These are phyloP conservation scores for Scrobipalpa atriplicella DNA, from an alignment of 2,888 invertebrate species.

Conservation along the genomic window DNA sequence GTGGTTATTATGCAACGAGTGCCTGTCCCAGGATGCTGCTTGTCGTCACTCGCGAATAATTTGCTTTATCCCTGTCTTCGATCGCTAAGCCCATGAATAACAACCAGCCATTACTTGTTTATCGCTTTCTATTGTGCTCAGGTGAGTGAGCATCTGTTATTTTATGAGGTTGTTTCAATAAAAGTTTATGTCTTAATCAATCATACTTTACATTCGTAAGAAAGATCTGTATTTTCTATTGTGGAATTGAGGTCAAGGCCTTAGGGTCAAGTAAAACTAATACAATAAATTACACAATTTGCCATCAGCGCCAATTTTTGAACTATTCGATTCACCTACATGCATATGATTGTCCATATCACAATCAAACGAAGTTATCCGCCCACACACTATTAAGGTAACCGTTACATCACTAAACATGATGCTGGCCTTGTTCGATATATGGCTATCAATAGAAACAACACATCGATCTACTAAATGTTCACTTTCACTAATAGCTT, in stretches of 20 bases:
- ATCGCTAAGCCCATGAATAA: conserved; percentile 7
- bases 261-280: conserved; percentile 18
- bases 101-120: conserved; percentile 16
- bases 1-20: conserved; percentile 28
- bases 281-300: conserved; percentile 25
- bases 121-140: conserved; percentile 10
- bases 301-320: conserved; percentile 18
- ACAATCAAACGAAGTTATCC: conserved; percentile 17
- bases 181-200: conserved; percentile 4
- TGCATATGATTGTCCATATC: conserved; percentile 25
- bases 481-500: conserved; percentile 35
- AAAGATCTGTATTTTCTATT: neutral
- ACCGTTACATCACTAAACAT: conserved; percentile 28
- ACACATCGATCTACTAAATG: conserved; percentile 33
- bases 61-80: conserved; percentile 13
- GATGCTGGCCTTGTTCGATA: conserved; percentile 32
- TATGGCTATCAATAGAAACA: conserved; percentile 34
- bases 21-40: conserved; percentile 23
- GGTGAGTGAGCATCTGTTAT: conserved; percentile 10
- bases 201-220: neutral
- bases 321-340: conserved; percentile 22
- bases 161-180: neutral
- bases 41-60: conserved; percentile 18
- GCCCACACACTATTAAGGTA: conserved; percentile 22
- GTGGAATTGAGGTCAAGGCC: conserved; percentile 11